phyloP scores from a whole-genome alignment of 2,113 vertebrate genomes.

The Tyrannus savana region DNA sequence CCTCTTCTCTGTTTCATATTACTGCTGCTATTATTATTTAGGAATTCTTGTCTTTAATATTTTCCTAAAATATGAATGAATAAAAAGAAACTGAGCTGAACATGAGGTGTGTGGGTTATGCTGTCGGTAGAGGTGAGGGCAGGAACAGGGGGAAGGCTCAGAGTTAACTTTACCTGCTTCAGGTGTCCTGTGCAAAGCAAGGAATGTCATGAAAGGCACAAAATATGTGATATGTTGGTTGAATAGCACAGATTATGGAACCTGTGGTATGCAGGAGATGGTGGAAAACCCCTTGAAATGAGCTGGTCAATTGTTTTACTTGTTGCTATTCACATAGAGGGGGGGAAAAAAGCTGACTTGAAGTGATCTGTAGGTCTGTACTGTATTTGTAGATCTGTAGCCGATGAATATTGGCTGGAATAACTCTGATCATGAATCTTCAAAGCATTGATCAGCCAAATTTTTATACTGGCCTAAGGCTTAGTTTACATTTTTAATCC shows the following conservation, averaged over 20 bases:
- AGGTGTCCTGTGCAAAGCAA: fast-evolving
- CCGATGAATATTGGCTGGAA: not conserved
- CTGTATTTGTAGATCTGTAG: not conserved
- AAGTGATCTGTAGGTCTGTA: not conserved
- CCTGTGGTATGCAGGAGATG: not conserved
- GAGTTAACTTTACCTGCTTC: not conserved
- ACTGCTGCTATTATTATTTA: not conserved
- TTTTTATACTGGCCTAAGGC: not conserved
- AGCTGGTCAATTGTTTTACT: not conserved
- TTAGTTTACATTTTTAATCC: not conserved
- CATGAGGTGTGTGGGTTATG: not conserved
- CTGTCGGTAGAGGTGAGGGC: not conserved
- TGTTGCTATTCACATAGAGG: not conserved
- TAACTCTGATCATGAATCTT: not conserved
- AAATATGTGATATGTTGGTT: not conserved
- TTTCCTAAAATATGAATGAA: not conserved
- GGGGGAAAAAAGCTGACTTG: not conserved
- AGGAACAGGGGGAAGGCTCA: not conserved
- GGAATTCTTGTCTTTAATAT: not conserved
- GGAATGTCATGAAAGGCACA: fast-evolving
- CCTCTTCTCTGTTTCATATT: not conserved
- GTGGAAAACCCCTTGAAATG: not conserved
- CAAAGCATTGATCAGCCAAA: not conserved
- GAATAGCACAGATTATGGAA: not conserved
- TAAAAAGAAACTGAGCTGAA: not conserved